Evolutionary conservation across 2,113 vertebrate genomes (phyloP), one percentile per base, ranked within the genome.

Genomic region (Mugil cephalus): DNA sequence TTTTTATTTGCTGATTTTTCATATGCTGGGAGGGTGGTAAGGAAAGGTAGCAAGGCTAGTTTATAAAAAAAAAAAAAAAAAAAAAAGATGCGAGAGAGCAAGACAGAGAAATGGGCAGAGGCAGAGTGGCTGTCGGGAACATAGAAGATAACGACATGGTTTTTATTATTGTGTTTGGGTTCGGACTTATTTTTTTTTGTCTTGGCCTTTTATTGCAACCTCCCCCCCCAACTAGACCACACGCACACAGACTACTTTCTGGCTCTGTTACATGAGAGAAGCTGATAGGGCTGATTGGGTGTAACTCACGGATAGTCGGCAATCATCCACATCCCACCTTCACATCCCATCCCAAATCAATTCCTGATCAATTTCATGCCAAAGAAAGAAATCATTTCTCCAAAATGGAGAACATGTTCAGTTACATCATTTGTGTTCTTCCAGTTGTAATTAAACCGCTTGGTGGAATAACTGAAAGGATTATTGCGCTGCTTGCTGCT

Each of bases 1-100:
- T 98, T 98, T 99, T 99, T 99, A 99, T 99, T 99, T 98, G 97
- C 96, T 97, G 97, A 98, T 99, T 98, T 99, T 97, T 99, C 97
- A 98, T 96, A 96, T 93, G 94, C 87, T 74, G 93, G 93, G 90
- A 90, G 84, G 80, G 82, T 51, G 69, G 82, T 35, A 66, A 65
- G 91, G 74, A 55, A 80, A 74, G 61, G 64, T 91, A 94, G 95
- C 93, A 89, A 94, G 94, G 94, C 95, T 89, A 92, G 94, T 93
- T 93, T 87, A 79, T 71, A 77, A 60, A 87, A 85, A 86, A 84
- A 83, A 79, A 73, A 77, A 60, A 87, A 85, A 86, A 84, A 83
- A 79, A 73, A 87, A 80, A 74, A 65, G 62, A 64, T 61, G 65
- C 46, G 21, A 81, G 86, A 92, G 89, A 53, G 90, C 82, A 91